Evolutionary conservation across 2,888 invertebrate species (phyloP).

Genomic region (Nineta flava): DNA sequence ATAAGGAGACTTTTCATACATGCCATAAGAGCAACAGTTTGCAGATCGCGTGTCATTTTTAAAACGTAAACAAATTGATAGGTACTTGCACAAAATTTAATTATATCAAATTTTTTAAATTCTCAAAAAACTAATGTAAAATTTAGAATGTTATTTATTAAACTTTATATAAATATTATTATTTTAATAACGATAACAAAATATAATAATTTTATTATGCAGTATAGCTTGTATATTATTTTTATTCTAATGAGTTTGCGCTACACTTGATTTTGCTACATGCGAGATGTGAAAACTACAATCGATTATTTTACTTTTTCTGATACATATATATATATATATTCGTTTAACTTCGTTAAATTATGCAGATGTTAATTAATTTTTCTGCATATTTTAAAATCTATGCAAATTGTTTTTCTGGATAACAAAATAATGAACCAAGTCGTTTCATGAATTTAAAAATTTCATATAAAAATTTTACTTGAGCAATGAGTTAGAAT

Average conservation of each 20-base stretch:
- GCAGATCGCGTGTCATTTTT: constrained; percentile 52
- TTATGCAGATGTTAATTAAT: constrained; percentile 23
- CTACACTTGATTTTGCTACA: not conserved
- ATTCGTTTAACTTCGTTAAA: constrained; percentile 12
- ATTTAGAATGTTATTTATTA: too few relatives aligned
- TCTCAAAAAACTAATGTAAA: too few relatives aligned
- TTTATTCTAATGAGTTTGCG: not conserved
- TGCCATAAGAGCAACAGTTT: constrained; percentile 56
- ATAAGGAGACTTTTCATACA: constrained; percentile 65
- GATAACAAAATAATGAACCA: too few relatives aligned
- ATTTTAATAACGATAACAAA: too few relatives aligned
- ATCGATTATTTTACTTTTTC: not conserved
- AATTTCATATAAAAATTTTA: too few relatives aligned
- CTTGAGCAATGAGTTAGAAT: too few relatives aligned
- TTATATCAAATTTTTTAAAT: too few relatives aligned
- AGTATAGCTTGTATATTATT: not conserved
- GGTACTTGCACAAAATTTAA: not conserved
- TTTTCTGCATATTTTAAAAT: too few relatives aligned
- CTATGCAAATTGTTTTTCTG: too few relatives aligned
- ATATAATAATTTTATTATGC: not conserved
- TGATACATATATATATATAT: not conserved
- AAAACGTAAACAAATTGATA: not conserved
- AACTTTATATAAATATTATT: too few relatives aligned
- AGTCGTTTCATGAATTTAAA: too few relatives aligned
- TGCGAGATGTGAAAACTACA: not conserved